Evolutionary conservation across 2,888 invertebrate genomes (phyloP), one percentile per base, ranked within the genome.

Genomic region (Heliconius aoede): DNA sequence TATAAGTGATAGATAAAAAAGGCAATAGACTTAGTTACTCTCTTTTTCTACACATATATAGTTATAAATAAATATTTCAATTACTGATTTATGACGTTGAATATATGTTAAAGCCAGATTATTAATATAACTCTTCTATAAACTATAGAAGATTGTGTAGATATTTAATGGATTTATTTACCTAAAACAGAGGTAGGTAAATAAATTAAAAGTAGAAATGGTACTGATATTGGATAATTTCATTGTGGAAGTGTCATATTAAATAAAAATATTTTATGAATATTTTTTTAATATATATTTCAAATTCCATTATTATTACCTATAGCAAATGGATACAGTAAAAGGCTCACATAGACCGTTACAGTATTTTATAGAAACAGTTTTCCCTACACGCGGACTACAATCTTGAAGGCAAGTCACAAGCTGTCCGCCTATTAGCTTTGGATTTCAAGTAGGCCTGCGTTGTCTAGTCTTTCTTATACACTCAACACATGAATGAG

Each of bases 401-500:
- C 77, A 80, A 82, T 82, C 82, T 80, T 75, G 78, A 81, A 81
- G 79, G 76, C 82, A 79, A 82, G 84, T 82, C 81, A 82, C 81
- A 83, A 79, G 81, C 80, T 80, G 80, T 82, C 83, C 79, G 79
- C 78, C 82, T 80, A 83, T 83, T 83, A 82, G 81, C 82, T 83
- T 83, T 83, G 80, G 82, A 80, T 83, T 82, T 82, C 83, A 80
- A 81, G 77, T 76, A 80, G 81, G 77, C 82, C 81, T 81, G 79
- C 79, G 82, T 83, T 85, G 85, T 85, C 80, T 73, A 80, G 79
- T 78, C 81, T 81, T 83, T 82, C 81, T 80, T 78, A 78, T 82
- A 78, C 78, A 79, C 80, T 79, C 80, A 86, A 85, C 87, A 85
- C 82, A 86, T 88, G 87, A 87, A 88, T 87, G 87, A 88, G 85